phyloP scores from a whole-genome alignment of 2,888 invertebrate species.

The Eristalinus sepulchralis region DNA sequence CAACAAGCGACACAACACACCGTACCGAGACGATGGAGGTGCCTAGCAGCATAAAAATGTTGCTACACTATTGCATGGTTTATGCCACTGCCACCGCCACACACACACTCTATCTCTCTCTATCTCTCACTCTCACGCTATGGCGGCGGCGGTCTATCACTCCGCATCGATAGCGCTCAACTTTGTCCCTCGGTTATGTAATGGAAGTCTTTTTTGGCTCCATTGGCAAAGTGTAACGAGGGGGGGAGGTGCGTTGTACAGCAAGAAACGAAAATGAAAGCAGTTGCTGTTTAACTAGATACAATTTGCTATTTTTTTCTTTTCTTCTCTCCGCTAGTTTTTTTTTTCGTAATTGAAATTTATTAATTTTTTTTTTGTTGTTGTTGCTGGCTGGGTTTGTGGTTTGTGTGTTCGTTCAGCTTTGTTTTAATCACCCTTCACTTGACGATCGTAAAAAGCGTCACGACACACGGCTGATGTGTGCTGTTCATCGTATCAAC shows the following conservation, averaged over 20 bases:
- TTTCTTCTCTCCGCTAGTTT: constrained; percentile 4
- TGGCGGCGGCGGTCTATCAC: neutral
- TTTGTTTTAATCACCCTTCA: constrained; percentile 69
- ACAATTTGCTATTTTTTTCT: constrained; percentile 46
- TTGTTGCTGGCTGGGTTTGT: neutral
- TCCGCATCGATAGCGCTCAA: neutral
- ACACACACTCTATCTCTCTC: neutral
- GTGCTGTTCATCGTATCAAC: constrained; percentile 21
- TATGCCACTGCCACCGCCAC: neutral
- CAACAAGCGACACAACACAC: constrained; percentile 12
- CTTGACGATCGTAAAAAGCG: constrained; percentile 36
- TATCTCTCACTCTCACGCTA: neutral
- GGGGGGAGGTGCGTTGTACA: neutral
- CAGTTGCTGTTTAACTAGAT: constrained; percentile 54
- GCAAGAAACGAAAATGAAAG: constrained; percentile 56
- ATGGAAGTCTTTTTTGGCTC: constrained; percentile 38
- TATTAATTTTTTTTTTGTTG: constrained; percentile 45
- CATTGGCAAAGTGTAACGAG: neutral
- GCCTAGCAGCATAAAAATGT: constrained; percentile 56
- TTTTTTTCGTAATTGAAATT: constrained; percentile 60
- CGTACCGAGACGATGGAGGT: neutral
- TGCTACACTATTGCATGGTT: constrained; percentile 48
- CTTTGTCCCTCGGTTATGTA: constrained; percentile 54
- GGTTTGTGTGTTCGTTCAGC: constrained; percentile 20
- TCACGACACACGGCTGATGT: neutral